These are phyloP conservation scores for Papilio polyxenes DNA, from an alignment of 1,140 invertebrate genomes.

Conservation along the genomic window DNA sequence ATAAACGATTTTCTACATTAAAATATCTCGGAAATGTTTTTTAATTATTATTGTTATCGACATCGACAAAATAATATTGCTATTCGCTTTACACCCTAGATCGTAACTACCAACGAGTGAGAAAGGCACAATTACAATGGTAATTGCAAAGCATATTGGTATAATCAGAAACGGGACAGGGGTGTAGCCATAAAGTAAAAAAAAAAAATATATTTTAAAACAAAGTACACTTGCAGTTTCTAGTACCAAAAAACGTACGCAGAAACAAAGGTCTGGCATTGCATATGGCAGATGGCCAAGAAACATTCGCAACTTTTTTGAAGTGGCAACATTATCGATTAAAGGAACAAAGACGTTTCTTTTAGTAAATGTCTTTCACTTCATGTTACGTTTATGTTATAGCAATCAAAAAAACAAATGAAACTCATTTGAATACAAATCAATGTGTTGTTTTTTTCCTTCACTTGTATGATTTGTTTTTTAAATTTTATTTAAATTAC, in stretches of 20 bases:
- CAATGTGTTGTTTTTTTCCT: constrained; percentile 21
- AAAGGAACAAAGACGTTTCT: neutral
- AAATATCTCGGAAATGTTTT: no score
- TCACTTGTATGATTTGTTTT: neutral
- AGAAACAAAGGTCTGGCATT: constrained; percentile 7
- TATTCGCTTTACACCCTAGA: neutral
- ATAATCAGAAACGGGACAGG: neutral
- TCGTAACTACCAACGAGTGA: neutral
- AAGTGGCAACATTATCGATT: constrained; percentile 21
- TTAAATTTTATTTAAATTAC: neutral
- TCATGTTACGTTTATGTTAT: constrained; percentile 10
- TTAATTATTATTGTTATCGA: neutral
- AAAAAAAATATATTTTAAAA: constrained; percentile 2
- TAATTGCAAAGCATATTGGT: neutral
- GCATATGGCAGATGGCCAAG: constrained; percentile 29
- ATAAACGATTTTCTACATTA: neutral
- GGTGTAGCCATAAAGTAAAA: neutral
- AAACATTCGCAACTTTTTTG: constrained; percentile 2
- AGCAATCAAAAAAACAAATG: constrained; percentile 20
- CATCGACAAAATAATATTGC: neutral
- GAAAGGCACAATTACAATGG: neutral
- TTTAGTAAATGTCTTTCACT: neutral
- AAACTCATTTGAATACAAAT: constrained; percentile 14
- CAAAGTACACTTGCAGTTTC: neutral
- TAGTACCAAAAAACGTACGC: constrained; percentile 4